A percentile compares a stretch with the other conserved stretches of the same genome.
These are phyloP conservation scores for Eidolon dupreanum DNA, from an alignment of 2,797 vertebrate genomes.

Conservation along the genomic window DNA sequence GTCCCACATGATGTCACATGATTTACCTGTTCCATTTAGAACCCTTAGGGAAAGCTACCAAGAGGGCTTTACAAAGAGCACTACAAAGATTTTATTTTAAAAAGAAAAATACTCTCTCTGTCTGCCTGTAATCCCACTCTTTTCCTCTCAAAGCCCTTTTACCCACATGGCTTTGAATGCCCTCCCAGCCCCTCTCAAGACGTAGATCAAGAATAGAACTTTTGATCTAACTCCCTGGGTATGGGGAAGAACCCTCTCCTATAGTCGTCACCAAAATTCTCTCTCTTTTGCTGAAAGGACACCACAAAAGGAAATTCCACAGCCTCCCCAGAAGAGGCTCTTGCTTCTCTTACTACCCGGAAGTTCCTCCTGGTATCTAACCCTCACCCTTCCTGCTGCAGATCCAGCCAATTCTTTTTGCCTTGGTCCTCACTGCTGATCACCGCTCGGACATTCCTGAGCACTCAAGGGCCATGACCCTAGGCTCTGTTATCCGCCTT, in stretches of 20 bases:
- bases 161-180: background rate
- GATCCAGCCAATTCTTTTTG: background rate
- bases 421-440: background rate
- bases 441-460: background rate
- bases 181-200: background rate
- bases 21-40: background rate
- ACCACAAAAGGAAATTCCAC: slow-evolving; percentile 24
- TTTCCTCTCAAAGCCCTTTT: background rate
- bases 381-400: slow-evolving; percentile 27
- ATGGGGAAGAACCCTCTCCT: background rate
- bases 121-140: background rate
- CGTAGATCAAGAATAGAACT: background rate
- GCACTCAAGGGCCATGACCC: background rate
- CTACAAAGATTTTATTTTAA: background rate
- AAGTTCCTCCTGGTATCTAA: slow-evolving; percentile 45
- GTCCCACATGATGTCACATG: background rate
- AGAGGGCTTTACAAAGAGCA: background rate
- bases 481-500: background rate
- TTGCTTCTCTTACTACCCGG: background rate
- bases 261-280: background rate
- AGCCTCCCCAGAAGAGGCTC: background rate
- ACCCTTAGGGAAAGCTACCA: background rate
- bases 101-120: slow-evolving; percentile 40
- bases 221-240: slow-evolving; percentile 44
- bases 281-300: background rate